Evolutionary conservation across 2,113 vertebrate genomes (phyloP).

Genomic region (Hassar affinis): DNA sequence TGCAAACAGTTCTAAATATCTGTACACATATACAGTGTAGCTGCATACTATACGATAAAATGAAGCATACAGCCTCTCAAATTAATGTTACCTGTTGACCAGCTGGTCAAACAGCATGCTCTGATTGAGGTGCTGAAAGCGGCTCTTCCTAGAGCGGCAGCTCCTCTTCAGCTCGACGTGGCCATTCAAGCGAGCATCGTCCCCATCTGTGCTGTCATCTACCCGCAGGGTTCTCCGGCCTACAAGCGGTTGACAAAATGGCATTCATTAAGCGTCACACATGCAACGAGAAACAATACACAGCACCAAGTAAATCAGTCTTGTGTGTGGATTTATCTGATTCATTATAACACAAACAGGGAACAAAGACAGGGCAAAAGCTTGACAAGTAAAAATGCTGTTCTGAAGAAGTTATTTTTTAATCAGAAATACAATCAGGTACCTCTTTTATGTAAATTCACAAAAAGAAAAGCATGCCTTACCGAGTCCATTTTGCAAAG

Average conservation of each 20-base stretch:
- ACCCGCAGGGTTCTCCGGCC: slow-evolving; percentile 88
- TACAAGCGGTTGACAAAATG: slow-evolving; percentile 60
- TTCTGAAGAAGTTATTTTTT: neutral
- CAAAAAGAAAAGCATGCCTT: slow-evolving; percentile 58
- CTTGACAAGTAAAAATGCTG: neutral
- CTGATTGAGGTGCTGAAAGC: slow-evolving; percentile 97
- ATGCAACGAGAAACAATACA: neutral
- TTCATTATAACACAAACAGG: neutral
- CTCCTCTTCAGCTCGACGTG: slow-evolving; percentile 94
- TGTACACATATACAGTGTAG: neutral
- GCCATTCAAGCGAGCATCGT: slow-evolving; percentile 92
- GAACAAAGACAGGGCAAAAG: neutral
- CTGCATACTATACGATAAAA: neutral
- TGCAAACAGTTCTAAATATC: neutral
- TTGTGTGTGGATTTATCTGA: neutral
- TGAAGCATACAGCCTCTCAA: no score
- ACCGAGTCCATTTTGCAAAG: slow-evolving; percentile 92
- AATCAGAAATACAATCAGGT: neutral
- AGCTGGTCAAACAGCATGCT: slow-evolving; percentile 98
- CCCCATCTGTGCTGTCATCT: slow-evolving; percentile 84
- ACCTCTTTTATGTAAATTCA: neutral
- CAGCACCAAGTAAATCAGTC: neutral
- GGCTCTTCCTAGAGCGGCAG: slow-evolving; percentile 91
- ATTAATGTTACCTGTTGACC: slow-evolving; percentile 88
- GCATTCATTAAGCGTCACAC: neutral